Percentiles rank a stretch among this genome's conserved stretches.
These are phyloP conservation scores for Potamilus streckersoni DNA, from an alignment of 1,140 invertebrate species.

Conservation along the genomic window DNA sequence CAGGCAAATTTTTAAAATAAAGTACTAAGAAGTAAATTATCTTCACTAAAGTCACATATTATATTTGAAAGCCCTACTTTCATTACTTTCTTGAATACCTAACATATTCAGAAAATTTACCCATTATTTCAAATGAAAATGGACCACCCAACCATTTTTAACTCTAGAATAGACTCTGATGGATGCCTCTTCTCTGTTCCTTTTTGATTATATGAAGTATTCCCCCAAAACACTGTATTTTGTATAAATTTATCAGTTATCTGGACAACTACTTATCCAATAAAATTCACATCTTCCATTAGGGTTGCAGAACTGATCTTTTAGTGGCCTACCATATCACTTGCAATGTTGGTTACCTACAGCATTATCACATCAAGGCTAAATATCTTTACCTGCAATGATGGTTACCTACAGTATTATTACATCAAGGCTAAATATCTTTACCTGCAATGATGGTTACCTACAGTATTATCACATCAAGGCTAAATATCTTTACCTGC, in stretches of 20 bases:
- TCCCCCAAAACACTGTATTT: neutral
- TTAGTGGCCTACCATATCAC: neutral
- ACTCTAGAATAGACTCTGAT: neutral
- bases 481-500: neutral
- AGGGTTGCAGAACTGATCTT: neutral
- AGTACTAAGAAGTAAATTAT: too few species aligned
- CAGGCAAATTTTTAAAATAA: too few species aligned
- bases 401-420: neutral
- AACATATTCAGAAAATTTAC: too few species aligned
- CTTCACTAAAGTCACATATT: too few species aligned
- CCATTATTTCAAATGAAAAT: too few species aligned
- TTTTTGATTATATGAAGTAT: neutral
- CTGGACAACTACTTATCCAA: neutral
- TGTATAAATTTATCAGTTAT: too few species aligned
- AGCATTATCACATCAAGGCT: too few species aligned
- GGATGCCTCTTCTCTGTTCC: neutral
- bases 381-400: slow-evolving; percentile 84
- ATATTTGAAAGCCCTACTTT: too few species aligned
- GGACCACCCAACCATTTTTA: too few species aligned
- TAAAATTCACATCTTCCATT: neutral
- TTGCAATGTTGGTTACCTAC: neutral
- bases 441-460: neutral
- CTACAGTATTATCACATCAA: too few species aligned
- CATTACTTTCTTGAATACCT: too few species aligned
- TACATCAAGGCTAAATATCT: neutral